Conservation (phyloP, 2,113 vertebrate species). For the Gnathochromis pfefferi region DNA sequence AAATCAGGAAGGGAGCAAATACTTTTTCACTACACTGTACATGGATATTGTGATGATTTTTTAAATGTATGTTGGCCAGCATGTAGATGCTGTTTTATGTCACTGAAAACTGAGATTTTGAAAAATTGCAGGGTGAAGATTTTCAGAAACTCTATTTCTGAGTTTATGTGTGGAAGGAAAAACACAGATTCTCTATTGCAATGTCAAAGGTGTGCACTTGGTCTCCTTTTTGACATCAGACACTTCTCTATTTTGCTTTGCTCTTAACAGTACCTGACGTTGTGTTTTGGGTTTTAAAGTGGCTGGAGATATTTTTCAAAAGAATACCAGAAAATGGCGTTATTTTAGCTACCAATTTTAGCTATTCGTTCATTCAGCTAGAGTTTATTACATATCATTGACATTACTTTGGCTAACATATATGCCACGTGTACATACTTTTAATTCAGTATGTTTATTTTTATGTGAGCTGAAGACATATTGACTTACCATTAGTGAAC, state of each 20-base stretch:
- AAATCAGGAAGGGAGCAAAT: not conserved
- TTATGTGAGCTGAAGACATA: not conserved
- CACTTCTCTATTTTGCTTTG: not conserved
- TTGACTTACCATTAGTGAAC: not conserved
- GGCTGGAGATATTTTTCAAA: not conserved
- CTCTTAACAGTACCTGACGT: not conserved
- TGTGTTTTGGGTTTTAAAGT: not conserved
- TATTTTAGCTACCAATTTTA: not conserved
- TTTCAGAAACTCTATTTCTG: not conserved
- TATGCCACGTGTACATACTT: not conserved
- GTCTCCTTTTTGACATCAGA: not conserved
- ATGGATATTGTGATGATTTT: not conserved
- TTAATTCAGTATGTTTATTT: not conserved
- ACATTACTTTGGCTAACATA: not conserved
- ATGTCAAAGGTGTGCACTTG: not conserved
- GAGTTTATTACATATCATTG: not conserved
- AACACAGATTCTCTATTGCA: not conserved
- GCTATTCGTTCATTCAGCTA: not conserved
- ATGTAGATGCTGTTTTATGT: not conserved
- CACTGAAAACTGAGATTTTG: not conserved
- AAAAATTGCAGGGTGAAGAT: not conserved
- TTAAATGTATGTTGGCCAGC: not conserved
- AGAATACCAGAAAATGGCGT: not conserved
- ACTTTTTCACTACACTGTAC: not conserved
- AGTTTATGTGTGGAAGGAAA: accelerated